Evolutionary conservation across 2,888 invertebrate genomes (phyloP), one percentile per base, ranked within the genome.

Genomic region (Spodoptera exigua): DNA sequence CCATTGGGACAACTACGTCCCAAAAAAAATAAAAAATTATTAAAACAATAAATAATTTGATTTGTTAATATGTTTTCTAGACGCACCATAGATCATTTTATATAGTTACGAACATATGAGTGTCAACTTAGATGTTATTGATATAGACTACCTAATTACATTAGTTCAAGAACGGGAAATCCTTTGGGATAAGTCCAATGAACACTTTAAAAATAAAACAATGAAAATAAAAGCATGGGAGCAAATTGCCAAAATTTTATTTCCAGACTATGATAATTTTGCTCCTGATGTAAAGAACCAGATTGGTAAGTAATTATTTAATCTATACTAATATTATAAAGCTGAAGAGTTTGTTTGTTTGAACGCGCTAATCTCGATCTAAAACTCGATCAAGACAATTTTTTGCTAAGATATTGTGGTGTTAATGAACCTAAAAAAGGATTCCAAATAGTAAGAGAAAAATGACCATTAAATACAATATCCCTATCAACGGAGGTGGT

Each of bases 281-380:
- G 45, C 58, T 48, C 63, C 59, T 13, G 54, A 46, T 54, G 12
- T n/a, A 59, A 59, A 63, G 51, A 55, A 51, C 55, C 55, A 63
- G 55, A 59, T 63, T 59, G 59, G 62, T 58, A 51, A 63, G 59
- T 56, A 27, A 35, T 58, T 62, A 58, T 56, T 56, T 47, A n/a
- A n/a, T n/a, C n/a, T n/a, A n/a, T n/a, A n/a, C n/a, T n/a, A n/a
- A n/a, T n/a, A n/a, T n/a, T n/a, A n/a, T n/a, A n/a, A n/a, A n/a
- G n/a, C n/a, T n/a, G n/a, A n/a, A n/a, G n/a, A n/a, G n/a, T n/a
- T n/a, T n/a, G n/a, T n/a, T n/a, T n/a, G n/a, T n/a, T n/a, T n/a
- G n/a, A n/a, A n/a, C n/a, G n/a, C n/a, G n/a, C n/a, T n/a, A n/a
- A n/a, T n/a, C n/a, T n/a, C n/a, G n/a, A n/a, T n/a, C n/a, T n/a